Evolutionary conservation across 2,797 vertebrate genomes (phyloP), one percentile per base, ranked within the genome.

Genomic region (Otolemur crassicaudatus): DNA sequence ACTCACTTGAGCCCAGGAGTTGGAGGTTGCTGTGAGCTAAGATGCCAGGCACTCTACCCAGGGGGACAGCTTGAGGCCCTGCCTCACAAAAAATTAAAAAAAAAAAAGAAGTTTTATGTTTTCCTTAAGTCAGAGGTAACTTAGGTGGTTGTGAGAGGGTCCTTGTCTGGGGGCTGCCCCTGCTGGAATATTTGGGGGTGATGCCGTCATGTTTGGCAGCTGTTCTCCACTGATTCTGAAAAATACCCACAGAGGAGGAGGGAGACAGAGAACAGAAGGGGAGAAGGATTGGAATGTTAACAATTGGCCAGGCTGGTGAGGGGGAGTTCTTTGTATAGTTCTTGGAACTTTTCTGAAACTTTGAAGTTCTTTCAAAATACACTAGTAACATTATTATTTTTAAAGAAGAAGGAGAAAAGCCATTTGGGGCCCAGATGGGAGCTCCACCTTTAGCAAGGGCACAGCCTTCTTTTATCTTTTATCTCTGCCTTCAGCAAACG

Each of bases 281-380:
- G 7, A 37, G 29, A 17, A 0, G 16, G 25, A 34, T 4, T 13
- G 11, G 40, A 23, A 65, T 2, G 29, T 17, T 53, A 34, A 29
- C 46, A 23, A 13, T 25, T 16, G 67, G 43, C 61, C 83, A 34
- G 17, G 19, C 56, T 56, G 56, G 19, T 11, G 31, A 53, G 17
- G 22, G 63, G 14, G 14, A n/a, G 37, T n/a, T 81, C n/a, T 94
- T 53, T 72, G 60, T 20, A 4, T 29, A 11, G 31, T 76, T 84
- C 37, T 80, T 83, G 31, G 27, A 61, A 56, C 34, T 87, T 76
- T 91, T 86, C 43, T 83, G 29, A 49, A 31, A 56, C 43, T 87
- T 90, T 31, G n/a, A 86, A n/a, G 10, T 46, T 77, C 20, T 67
- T 96, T 87, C 70, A 31, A 40, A 90, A 80, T 80, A 56, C 89